Conservation (phyloP, 92 coral and sea anemone genomes). For the Montipora capitata region DNA sequence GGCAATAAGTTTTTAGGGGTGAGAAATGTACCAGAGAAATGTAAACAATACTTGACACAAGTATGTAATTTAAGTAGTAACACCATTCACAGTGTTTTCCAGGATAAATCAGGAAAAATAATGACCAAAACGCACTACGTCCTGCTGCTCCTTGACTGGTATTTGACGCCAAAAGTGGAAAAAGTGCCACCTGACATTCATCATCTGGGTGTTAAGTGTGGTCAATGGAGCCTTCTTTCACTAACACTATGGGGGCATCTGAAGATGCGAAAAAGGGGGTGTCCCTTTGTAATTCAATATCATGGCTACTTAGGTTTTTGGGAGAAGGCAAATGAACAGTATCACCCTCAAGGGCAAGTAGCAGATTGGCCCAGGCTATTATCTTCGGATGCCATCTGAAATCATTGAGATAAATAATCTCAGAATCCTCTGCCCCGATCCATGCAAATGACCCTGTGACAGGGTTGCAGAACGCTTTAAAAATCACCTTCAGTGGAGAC, state of each 20-base stretch:
- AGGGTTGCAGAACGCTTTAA: constrained; percentile 58
- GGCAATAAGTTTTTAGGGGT: background rate
- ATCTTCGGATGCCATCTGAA: constrained; percentile 14
- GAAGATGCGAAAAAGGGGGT: background rate
- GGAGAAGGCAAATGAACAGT: background rate
- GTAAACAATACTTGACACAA: too few species aligned
- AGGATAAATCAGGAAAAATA: background rate
- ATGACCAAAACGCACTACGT: background rate
- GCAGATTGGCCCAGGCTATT: constrained; percentile 16
- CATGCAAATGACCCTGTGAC: constrained; percentile 64
- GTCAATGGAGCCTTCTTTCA: background rate
- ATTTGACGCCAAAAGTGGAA: background rate
- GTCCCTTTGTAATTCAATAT: background rate
- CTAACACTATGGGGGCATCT: background rate
- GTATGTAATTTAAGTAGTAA: too few species aligned
- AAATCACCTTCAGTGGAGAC: constrained; percentile 41
- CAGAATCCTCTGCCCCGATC: constrained; percentile 65
- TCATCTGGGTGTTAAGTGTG: background rate
- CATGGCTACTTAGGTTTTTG: background rate
- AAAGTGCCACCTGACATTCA: background rate
- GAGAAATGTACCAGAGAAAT: background rate
- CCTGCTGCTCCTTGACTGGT: background rate
- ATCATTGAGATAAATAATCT: constrained; percentile 12
- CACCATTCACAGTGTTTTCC: background rate
- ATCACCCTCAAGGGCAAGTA: constrained; percentile 12